These are phyloP conservation scores for Busseola fusca DNA, from an alignment of 2,888 invertebrate species.

Conservation along the genomic window DNA sequence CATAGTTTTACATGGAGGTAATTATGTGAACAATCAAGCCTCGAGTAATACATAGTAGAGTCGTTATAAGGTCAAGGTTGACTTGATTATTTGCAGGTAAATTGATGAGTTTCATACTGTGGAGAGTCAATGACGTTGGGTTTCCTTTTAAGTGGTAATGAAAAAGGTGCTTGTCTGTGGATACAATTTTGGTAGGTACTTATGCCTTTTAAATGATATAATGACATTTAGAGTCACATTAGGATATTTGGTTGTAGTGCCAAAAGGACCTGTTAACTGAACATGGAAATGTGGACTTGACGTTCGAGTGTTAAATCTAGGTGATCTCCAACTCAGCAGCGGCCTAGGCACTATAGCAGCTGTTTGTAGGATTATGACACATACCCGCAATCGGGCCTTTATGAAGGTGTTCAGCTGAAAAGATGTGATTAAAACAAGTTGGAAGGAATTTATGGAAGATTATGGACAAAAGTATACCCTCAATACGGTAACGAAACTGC, in stretches of 20 bases:
- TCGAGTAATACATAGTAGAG: constrained; percentile 24
- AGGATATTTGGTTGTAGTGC: neutral
- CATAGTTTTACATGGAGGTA: constrained; percentile 26
- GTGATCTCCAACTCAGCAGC: neutral
- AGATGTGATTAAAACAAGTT: neutral
- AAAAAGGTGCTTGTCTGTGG: neutral
- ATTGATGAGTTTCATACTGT: constrained; percentile 14
- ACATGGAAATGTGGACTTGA: neutral
- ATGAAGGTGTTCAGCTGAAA: neutral
- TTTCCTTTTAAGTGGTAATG: neutral
- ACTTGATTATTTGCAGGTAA: constrained; percentile 44
- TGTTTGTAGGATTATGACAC: neutral
- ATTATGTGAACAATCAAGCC: constrained; percentile 22
- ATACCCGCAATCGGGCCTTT: neutral
- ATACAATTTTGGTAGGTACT: constrained; percentile 1
- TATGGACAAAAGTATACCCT: neutral
- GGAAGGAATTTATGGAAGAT: neutral
- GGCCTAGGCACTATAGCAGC: neutral
- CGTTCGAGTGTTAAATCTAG: neutral
- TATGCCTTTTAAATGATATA: neutral
- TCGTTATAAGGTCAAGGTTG: constrained; percentile 54
- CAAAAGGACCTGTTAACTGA: constrained; percentile 9
- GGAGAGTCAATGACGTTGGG: constrained; percentile 22
- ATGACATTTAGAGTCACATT: neutral
- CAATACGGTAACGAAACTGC: constrained; percentile 3